A percentile compares a stretch with the other conserved stretches of the same genome.
Conservation (phyloP, 2,888 invertebrate species). For the Agonopterix arenella region DNA sequence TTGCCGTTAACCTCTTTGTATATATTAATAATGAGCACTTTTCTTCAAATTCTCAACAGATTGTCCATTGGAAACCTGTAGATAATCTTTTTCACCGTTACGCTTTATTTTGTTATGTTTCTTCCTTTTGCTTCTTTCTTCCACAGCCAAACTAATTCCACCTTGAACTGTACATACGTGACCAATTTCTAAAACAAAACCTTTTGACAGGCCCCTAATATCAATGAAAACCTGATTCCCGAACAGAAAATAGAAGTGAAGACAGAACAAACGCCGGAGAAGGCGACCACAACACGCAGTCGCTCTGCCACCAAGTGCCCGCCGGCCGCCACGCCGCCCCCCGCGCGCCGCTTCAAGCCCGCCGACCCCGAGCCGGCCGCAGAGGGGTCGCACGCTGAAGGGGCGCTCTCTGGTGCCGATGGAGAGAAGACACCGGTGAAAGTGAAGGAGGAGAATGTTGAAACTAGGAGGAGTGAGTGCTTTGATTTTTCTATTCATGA, state of each 20-base stretch:
- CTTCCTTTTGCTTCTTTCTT: too few species aligned
- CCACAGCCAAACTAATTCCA: too few species aligned
- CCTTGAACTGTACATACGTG: not conserved
- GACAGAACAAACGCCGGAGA: slow-evolving; percentile 61
- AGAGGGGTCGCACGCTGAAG: slow-evolving; percentile 56
- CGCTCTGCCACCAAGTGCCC: slow-evolving; percentile 51
- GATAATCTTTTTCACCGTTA: too few species aligned
- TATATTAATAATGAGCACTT: too few species aligned
- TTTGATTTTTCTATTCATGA: too few species aligned
- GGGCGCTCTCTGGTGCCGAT: slow-evolving; percentile 38
- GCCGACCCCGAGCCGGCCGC: slow-evolving; percentile 56
- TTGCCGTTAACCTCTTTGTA: too few species aligned
- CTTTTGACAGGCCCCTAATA: not conserved
- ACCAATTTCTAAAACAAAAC: not conserved
- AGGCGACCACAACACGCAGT: slow-evolving; percentile 39
- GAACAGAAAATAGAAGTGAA: slow-evolving; percentile 70
- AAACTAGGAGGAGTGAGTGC: slow-evolving; percentile 51
- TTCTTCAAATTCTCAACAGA: too few species aligned
- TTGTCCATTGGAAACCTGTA: too few species aligned
- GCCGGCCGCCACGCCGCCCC: slow-evolving; percentile 44
- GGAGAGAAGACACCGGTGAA: slow-evolving; percentile 15
- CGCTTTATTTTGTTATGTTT: too few species aligned
- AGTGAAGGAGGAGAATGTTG: slow-evolving; percentile 33
- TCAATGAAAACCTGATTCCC: not conserved
- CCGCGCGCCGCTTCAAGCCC: slow-evolving; percentile 24